Evolutionary conservation across 1,140 invertebrate genomes (phyloP).

Genomic region (Brachionus asplanchnoidis): DNA sequence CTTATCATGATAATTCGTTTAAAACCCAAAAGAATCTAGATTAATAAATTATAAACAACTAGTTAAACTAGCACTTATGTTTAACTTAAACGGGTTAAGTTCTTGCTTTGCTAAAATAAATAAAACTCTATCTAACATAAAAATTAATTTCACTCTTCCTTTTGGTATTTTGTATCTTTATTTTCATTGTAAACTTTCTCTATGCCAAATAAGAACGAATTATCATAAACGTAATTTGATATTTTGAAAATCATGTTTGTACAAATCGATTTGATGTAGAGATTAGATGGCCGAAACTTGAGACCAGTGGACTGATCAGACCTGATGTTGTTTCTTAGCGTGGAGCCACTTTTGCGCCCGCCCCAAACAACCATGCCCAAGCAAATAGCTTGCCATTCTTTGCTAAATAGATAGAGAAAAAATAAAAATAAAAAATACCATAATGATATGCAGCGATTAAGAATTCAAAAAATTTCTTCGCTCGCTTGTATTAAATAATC

Average conservation of each 20-base stretch:
- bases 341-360: not conserved
- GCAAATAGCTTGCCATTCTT: not conserved
- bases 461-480: conserved; percentile 29
- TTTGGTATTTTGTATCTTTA: conserved; percentile 22
- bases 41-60: not conserved
- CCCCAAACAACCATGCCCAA: not conserved
- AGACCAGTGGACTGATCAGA: not conserved
- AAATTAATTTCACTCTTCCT: conserved; percentile 12
- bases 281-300: conserved; percentile 1
- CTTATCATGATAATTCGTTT: conserved; percentile 8
- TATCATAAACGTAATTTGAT: conserved; percentile 28
- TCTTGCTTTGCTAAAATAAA: not conserved
- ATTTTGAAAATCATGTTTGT: conserved; percentile 15
- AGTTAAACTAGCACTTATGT: not conserved
- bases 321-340: not conserved
- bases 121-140: not conserved
- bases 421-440: not conserved
- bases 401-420: not conserved
- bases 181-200: conserved; percentile 3
- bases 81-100: not conserved
- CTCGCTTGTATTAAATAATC: conserved; percentile 22
- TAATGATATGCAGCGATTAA: conserved; percentile 10
- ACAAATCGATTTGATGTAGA: not conserved
- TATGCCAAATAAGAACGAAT: not conserved
- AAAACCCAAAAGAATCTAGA: not conserved